These are phyloP conservation scores for Paramormyrops hopkinsi DNA, from an alignment of 2,797 vertebrate species.

Conservation along the genomic window DNA sequence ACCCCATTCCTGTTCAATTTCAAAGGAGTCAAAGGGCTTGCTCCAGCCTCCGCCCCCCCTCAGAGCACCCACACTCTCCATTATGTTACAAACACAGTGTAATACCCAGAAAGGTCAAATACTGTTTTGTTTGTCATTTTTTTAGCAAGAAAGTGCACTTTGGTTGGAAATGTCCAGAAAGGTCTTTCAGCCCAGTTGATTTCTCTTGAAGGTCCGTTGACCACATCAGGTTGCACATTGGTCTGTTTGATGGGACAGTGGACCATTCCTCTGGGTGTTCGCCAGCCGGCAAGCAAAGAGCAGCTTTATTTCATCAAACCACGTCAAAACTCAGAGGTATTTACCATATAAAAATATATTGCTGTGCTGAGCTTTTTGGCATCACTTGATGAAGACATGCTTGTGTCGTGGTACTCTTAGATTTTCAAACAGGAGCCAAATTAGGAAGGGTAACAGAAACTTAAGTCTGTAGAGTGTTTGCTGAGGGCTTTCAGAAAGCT, in stretches of 20 bases:
- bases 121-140: not conserved
- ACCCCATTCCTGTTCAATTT: not conserved
- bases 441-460: not conserved
- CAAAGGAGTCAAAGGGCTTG: not conserved
- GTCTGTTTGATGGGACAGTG: constrained; percentile 33
- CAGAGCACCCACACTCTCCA: not conserved
- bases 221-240: constrained; percentile 29
- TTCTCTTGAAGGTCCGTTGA: not conserved
- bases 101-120: not conserved
- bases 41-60: not conserved
- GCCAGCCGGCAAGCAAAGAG: constrained; percentile 34
- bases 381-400: constrained; percentile 30
- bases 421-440: not conserved
- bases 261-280: constrained; percentile 30
- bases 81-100: not conserved
- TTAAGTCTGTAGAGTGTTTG: not conserved
- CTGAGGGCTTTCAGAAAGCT: not conserved
- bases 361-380: constrained; percentile 31
- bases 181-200: not conserved
- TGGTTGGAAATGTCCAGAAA: not conserved
- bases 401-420: not conserved
- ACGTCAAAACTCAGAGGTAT: constrained; percentile 38
- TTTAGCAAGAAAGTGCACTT: not conserved
- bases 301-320: constrained; percentile 28
- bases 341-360: constrained; percentile 41